Evolutionary conservation across 2,888 invertebrate species (phyloP).

Genomic region (Sthenelais limicola): DNA sequence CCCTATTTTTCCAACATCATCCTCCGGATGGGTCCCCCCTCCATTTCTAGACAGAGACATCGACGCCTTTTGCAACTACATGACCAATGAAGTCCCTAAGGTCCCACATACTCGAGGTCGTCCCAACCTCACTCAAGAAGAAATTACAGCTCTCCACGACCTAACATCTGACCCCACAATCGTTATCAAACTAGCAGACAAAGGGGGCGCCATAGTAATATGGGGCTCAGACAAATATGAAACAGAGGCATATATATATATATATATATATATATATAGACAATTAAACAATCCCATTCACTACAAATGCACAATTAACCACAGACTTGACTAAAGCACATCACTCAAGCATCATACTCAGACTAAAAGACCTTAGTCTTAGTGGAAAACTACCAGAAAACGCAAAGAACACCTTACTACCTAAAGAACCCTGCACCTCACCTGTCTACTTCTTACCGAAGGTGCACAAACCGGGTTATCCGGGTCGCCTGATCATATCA

Average conservation of each 20-base stretch:
- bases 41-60: background rate
- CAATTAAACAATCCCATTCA: constrained; percentile 2
- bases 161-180: background rate
- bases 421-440: background rate
- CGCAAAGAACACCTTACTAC: background rate
- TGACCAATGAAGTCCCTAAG: background rate
- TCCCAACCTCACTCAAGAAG: background rate
- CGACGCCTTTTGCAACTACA: background rate
- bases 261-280: too few relatives aligned
- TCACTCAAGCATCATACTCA: background rate
- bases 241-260: background rate
- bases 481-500: constrained; percentile 13
- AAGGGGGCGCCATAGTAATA: constrained; percentile 26
- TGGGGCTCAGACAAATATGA: background rate
- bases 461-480: background rate
- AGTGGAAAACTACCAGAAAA: background rate
- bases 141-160: background rate
- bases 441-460: constrained; percentile 15
- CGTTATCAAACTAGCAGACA: constrained; percentile 14
- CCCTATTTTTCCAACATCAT: background rate
- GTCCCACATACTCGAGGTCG: background rate
- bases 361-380: background rate
- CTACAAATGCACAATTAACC: too few relatives aligned
- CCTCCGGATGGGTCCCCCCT: background rate
- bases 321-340: background rate